Base-by-base conservation (phyloP, 1,140 invertebrate genomes). In the Alviniconcha marisindica region DNA sequence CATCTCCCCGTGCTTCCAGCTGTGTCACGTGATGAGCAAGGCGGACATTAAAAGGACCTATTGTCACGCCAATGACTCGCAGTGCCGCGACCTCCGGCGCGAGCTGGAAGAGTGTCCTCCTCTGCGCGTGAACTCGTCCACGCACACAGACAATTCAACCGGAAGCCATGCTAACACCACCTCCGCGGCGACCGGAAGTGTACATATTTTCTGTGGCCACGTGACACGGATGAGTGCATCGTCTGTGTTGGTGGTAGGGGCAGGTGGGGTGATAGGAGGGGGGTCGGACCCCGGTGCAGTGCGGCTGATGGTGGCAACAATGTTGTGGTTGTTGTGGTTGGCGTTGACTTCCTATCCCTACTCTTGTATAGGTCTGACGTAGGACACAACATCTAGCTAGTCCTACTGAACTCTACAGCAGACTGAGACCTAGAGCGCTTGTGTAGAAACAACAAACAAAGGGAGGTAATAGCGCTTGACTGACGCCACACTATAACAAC, bases 281-380 rank as follows among this genome's bases (percentile, higher is more conserved):
- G 33, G 24, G 42, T 51, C 38, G 51, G 51, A 40, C 31, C 44
- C 12, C 33, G 31, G n/a, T 3, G 44, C 44, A 10, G 44, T 48
- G 44, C 44, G 44, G 18, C 44, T 48, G 44, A 48, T 56, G n/a
- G 77, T 60, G 77, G 15, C 36, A 33, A 40, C 38, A 51, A 21
- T 78, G 31, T 1, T 56, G 77, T 56, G 31, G 10, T 31, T 56
- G 44, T 78, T 31, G 77, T 78, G 77, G 77, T 28, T 38, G 54
- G 51, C 48, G 7, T 78, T 33, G 77, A 78, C 77, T 54, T 24
- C 12, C 21, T 56, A 21, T 24, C 77, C 77, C 24, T 60, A 78
- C 77, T 60, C 54, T 10, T 78, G 77, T 56, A 78, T 54, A 56
- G 77, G 77, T 14, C 77, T 78, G 31, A 78, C 77, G 77, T 78